Percentiles rank a stretch among this genome's conserved stretches.
These are phyloP conservation scores for Tenrec ecaudatus DNA, from an alignment of 2,113 vertebrate genomes.

Conservation along the genomic window DNA sequence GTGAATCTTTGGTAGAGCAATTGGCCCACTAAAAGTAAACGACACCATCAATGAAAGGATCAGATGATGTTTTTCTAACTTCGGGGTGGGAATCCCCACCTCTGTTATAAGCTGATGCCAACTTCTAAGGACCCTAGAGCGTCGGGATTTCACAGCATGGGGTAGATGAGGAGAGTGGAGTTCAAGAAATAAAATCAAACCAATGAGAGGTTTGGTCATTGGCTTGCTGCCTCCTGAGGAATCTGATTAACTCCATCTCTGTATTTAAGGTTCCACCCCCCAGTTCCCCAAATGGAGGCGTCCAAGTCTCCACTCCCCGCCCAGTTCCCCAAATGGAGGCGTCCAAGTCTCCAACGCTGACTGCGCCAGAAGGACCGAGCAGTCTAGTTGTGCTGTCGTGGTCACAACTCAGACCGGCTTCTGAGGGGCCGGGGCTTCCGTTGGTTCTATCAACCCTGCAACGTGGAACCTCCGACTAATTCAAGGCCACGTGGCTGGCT, in stretches of 20 bases:
- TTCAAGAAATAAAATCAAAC: neutral
- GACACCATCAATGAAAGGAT: neutral
- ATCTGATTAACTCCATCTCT: neutral
- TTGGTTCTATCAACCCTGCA: neutral
- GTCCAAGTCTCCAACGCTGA: too few species aligned
- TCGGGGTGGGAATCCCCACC: too few species aligned
- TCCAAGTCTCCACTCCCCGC: too few species aligned
- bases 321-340: too few species aligned
- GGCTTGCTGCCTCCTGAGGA: neutral
- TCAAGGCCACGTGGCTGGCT: too few species aligned
- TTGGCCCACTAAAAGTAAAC: constrained; percentile 6
- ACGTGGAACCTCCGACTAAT: fast-evolving
- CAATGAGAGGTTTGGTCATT: neutral
- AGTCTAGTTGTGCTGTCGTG: neutral
- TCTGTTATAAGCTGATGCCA: too few species aligned
- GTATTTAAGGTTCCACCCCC: fast-evolving
- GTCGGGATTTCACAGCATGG: too few species aligned
- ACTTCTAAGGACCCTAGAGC: too few species aligned
- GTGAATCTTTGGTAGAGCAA: neutral
- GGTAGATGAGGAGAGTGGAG: neutral
- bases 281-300: too few species aligned
- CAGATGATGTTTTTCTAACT: too few species aligned
- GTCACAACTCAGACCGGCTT: neutral
- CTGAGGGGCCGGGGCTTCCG: neutral
- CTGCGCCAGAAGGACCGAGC: neutral